These are phyloP conservation scores for Ormyrus thymus DNA, from an alignment of 2,888 invertebrate species.

Conservation along the genomic window DNA sequence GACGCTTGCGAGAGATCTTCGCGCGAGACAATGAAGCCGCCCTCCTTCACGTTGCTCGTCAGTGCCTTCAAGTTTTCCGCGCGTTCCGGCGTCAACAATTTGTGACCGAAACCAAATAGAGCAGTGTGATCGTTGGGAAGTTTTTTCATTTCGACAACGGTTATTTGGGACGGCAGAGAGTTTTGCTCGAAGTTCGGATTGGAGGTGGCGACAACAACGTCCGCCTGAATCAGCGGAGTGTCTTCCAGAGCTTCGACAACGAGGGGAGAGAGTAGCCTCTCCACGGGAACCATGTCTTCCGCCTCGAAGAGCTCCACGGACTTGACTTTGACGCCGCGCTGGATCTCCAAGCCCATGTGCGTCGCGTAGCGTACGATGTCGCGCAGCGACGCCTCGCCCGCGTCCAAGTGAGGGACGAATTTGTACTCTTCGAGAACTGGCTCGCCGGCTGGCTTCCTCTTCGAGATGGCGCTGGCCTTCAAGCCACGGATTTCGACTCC, in stretches of 20 bases:
- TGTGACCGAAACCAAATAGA: slow-evolving; percentile 77
- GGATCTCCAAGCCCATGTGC: slow-evolving; percentile 78
- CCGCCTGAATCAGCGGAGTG: slow-evolving; percentile 82
- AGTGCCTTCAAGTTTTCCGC: slow-evolving; percentile 53
- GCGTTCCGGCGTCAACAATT: slow-evolving; percentile 70
- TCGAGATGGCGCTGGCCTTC: slow-evolving; percentile 77
- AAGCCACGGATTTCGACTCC: slow-evolving; percentile 80
- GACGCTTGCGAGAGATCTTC: slow-evolving; percentile 56
- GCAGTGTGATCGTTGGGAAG: slow-evolving; percentile 77
- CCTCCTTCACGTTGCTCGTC: slow-evolving; percentile 52
- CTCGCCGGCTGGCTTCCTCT: slow-evolving; percentile 75
- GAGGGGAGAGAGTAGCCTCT: slow-evolving; percentile 75
- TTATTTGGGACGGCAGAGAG: slow-evolving; percentile 76
- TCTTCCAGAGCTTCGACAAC: slow-evolving; percentile 81
- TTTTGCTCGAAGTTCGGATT: slow-evolving; percentile 72
- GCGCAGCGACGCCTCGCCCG: slow-evolving; percentile 60
- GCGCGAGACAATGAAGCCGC: slow-evolving; percentile 66
- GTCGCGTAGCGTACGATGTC: slow-evolving; percentile 70
- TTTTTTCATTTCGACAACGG: slow-evolving; percentile 79
- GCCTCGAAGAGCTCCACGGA: slow-evolving; percentile 69
- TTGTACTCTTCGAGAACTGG: slow-evolving; percentile 78
- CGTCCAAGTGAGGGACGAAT: slow-evolving; percentile 77
- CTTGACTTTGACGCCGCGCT: slow-evolving; percentile 67
- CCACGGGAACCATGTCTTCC: slow-evolving; percentile 61
- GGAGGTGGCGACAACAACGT: slow-evolving; percentile 77